phyloP scores from a whole-genome alignment of 2,797 vertebrate genomes.

The Girardinus metallicus region DNA sequence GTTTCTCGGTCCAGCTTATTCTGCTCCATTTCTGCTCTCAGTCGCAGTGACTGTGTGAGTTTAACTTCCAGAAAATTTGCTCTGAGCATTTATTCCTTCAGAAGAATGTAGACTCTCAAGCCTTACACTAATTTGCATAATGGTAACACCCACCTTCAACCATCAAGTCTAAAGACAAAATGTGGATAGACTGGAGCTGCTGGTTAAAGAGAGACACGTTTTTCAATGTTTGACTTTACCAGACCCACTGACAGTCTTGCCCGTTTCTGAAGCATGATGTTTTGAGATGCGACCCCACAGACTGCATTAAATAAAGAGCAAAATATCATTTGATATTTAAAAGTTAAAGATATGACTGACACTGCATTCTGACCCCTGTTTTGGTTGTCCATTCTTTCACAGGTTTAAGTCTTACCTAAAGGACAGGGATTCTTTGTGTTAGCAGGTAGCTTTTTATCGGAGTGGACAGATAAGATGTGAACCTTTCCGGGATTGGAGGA shows the following conservation, averaged over 20 bases:
- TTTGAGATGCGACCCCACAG: neutral
- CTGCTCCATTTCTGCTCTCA: neutral
- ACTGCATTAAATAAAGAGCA: too few relatives aligned
- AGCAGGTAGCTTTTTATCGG: too few relatives aligned
- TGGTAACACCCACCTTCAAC: neutral
- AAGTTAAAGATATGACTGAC: neutral
- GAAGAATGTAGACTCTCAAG: neutral
- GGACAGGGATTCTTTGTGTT: too few relatives aligned
- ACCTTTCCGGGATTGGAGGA: too few relatives aligned
- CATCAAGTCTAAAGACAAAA: neutral
- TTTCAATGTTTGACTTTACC: neutral
- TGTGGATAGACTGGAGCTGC: neutral
- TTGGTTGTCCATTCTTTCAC: neutral
- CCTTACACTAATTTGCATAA: neutral
- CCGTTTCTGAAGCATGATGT: neutral
- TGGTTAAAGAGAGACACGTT: neutral
- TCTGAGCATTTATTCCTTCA: neutral
- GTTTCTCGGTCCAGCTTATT: conserved; percentile 1
- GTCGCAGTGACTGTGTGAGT: neutral
- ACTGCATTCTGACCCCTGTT: neutral
- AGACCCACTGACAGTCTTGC: neutral
- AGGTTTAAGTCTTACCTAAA: too few relatives aligned
- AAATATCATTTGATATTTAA: neutral
- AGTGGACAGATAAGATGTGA: too few relatives aligned
- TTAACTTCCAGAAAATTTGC: neutral